Base-by-base conservation (phyloP, 1,140 invertebrate genomes). In the Steinernema khuongi region DNA sequence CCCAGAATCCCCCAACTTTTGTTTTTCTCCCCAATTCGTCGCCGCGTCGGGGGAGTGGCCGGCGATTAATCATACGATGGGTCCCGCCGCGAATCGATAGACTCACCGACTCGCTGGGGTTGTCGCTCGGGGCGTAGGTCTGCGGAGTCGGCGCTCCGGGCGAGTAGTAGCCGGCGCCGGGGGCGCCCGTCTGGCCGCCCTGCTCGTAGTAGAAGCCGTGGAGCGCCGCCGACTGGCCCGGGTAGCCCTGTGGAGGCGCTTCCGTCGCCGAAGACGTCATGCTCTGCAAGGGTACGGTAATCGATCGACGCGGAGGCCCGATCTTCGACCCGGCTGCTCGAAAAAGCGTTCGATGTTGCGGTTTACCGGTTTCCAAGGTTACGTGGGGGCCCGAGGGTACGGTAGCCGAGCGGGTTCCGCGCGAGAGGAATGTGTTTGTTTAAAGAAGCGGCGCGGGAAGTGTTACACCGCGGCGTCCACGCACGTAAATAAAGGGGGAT, bases 61-160 rank as follows among this genome's bases (percentile, higher is more conserved):
- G 19, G 50, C 50, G 50, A 60, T 60, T 60, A 60, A 60, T 60
- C 50, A 60, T 60, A 60, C 50, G 50, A 60, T 60, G 50, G 50
- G 7, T 41, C 36, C 7, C 36, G 36, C 7, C n/a, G 7, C n/a
- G 36, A 41, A 41, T 41, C 36, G 36, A 41, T 26, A 14, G 50
- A 60, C 50, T 26, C 22, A 60, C 50, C 50, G 50, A 60, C 14
- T 60, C 50, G 19, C 50, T 60, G 7, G 50, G 50, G 19, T 60
- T 60, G 50, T 60, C 50, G 50, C 50, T 60, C 11, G 50, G 50
- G 14, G 50, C 50, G 50, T 60, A 60, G 14, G 11, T 7, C 11
- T 26, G 11, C 50, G 50, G 26, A 11, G 50, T 60, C 14, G 50
- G 50, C 11, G 11, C 50, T 7, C 26, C 26, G 4, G 50, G 50